phyloP scores from a whole-genome alignment of 2,888 invertebrate genomes.

The Pterobdella sp. region DNA sequence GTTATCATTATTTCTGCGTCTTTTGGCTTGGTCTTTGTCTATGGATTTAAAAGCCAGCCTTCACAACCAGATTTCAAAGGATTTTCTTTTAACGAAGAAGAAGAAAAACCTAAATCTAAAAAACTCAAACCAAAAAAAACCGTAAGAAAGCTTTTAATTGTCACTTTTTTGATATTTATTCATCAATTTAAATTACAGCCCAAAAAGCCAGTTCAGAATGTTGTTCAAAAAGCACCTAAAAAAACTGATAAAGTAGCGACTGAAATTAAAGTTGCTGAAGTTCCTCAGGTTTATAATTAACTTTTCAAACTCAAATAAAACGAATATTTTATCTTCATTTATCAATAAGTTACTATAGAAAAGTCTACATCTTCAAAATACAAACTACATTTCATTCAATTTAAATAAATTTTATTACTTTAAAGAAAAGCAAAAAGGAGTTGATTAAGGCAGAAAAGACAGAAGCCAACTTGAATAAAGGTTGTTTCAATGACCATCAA shows the following conservation, averaged over 20 bases:
- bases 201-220: neutral
- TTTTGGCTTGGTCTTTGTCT: neutral
- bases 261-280: neutral
- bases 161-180: neutral
- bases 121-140: neutral
- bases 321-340: no score
- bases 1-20: neutral
- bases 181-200: neutral
- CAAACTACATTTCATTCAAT: neutral
- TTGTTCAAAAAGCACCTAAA: neutral
- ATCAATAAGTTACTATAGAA: no score
- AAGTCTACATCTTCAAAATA: neutral
- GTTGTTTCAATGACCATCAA: neutral
- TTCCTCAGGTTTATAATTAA: neutral
- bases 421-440: neutral
- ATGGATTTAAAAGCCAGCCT: neutral
- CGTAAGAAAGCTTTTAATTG: neutral
- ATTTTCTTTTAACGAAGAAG: neutral
- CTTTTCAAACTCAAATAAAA: neutral
- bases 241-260: neutral
- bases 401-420: neutral
- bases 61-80: constrained; percentile 1
- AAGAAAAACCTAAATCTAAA: neutral
- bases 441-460: neutral
- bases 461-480: neutral